phyloP scores from a whole-genome alignment of 2,888 invertebrate species.

The Axea sp. region DNA sequence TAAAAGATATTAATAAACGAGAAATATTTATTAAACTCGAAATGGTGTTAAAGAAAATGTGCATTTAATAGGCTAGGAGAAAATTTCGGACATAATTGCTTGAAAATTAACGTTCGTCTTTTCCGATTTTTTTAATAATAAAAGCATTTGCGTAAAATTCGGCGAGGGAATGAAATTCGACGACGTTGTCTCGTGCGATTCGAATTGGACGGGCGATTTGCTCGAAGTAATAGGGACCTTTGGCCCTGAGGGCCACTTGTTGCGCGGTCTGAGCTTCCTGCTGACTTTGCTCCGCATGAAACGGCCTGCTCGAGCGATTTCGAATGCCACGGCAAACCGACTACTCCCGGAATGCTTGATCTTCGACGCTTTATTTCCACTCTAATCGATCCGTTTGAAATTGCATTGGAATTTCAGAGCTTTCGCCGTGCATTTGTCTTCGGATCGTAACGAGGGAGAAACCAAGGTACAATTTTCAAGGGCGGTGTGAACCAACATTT shows the following conservation, averaged over 20 bases:
- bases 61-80: no score
- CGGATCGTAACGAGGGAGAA: conserved; percentile 39
- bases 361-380: conserved; percentile 72
- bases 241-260: conserved; percentile 76
- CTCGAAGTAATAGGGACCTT: conserved; percentile 68
- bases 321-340: conserved; percentile 73
- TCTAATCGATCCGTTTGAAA: conserved; percentile 67
- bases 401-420: conserved; percentile 50
- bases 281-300: conserved; percentile 71
- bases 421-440: conserved; percentile 48
- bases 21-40: no score
- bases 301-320: conserved; percentile 71
- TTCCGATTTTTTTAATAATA: conserved; percentile 8
- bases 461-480: conserved; percentile 46
- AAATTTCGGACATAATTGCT: no score
- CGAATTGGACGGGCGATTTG: conserved; percentile 67
- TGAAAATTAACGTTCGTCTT: no score
- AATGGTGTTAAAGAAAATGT: no score
- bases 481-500: conserved; percentile 65
- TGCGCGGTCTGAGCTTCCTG: conserved; percentile 74
- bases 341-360: conserved; percentile 72
- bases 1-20: no score
- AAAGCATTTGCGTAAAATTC: conserved; percentile 16
- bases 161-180: conserved; percentile 36
- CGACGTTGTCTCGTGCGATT: conserved; percentile 38